Evolutionary conservation across 2,888 invertebrate genomes (phyloP).

Genomic region (Lasioglossum calceatum): DNA sequence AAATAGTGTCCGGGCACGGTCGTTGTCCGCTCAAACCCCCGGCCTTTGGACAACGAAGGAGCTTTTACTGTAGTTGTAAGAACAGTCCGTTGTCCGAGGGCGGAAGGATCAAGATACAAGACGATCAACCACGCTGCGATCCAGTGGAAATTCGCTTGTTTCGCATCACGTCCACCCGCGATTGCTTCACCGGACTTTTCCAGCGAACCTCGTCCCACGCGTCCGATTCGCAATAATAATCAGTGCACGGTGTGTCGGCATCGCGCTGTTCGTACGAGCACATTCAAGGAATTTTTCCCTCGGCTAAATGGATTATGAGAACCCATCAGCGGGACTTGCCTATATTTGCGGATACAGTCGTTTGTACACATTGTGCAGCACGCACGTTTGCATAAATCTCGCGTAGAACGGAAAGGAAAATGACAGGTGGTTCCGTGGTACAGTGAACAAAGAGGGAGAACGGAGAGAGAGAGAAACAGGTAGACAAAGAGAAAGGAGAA

Average conservation of each 20-base stretch:
- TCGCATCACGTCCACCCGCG: neutral
- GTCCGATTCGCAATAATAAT: neutral
- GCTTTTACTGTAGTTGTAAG: too few species aligned
- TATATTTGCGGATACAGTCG: neutral
- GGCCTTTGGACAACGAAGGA: too few species aligned
- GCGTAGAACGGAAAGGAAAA: constrained; percentile 24
- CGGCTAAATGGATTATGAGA: constrained; percentile 7
- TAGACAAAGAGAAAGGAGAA: constrained; percentile 28
- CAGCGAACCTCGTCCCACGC: neutral
- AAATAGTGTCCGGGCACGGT: too few species aligned
- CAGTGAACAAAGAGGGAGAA: constrained; percentile 10
- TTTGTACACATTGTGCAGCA: constrained; percentile 3
- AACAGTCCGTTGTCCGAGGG: too few species aligned
- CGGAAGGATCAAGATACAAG: too few species aligned
- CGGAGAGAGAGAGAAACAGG: constrained; percentile 3
- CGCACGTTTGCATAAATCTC: constrained; percentile 31
- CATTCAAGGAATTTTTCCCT: neutral
- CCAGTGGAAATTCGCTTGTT: neutral
- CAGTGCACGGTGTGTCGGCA: neutral
- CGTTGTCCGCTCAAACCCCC: too few species aligned
- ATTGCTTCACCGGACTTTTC: neutral
- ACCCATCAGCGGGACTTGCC: neutral
- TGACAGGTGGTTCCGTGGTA: constrained; percentile 12
- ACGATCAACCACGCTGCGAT: too few species aligned
- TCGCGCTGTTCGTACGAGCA: neutral